Evolutionary conservation across 2,797 vertebrate species (phyloP).

Genomic region (Galago senegalensis): DNA sequence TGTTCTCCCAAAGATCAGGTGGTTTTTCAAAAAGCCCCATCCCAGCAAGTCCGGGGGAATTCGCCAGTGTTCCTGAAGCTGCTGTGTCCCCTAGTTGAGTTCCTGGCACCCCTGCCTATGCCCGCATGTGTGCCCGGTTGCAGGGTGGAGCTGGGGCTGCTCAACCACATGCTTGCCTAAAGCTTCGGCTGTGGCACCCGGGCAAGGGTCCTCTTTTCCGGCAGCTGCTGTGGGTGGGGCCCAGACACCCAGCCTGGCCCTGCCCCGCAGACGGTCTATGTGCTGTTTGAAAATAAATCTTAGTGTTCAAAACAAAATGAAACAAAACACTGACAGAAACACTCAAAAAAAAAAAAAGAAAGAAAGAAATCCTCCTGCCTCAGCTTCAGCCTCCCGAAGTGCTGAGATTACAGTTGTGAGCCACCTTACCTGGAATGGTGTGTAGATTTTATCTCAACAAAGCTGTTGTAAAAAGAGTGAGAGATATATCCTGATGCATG

Average conservation of each 20-base stretch:
- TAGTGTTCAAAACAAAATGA: slow-evolving; percentile 87
- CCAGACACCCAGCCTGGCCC: slow-evolving; percentile 79
- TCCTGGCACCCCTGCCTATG: not conserved
- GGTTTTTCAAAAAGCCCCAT: slow-evolving; percentile 84
- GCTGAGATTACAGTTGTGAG: no score
- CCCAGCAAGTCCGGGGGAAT: slow-evolving; percentile 75
- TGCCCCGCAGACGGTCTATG: slow-evolving; percentile 86
- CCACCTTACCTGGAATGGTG: not conserved
- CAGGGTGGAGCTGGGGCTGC: slow-evolving; percentile 57
- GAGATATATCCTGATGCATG: not conserved
- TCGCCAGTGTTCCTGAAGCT: slow-evolving; percentile 81
- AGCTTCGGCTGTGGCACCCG: slow-evolving; percentile 42
- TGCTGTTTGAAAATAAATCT: slow-evolving; percentile 87
- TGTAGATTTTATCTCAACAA: slow-evolving; percentile 28
- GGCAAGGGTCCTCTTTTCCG: slow-evolving; percentile 55
- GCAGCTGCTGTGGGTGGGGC: slow-evolving; percentile 70
- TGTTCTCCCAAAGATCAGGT: slow-evolving; percentile 82
- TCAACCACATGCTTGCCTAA: slow-evolving; percentile 64
- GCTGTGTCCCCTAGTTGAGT: slow-evolving; percentile 77
- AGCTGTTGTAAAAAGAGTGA: not conserved
- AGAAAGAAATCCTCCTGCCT: no score
- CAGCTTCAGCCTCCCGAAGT: not conserved
- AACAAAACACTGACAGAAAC: slow-evolving; percentile 66
- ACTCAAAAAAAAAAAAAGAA: slow-evolving; percentile 61
- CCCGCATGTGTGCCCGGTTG: slow-evolving; percentile 68